Evolutionary conservation across 2,888 invertebrate species (phyloP).

Genomic region (Hyposoter didymator): DNA sequence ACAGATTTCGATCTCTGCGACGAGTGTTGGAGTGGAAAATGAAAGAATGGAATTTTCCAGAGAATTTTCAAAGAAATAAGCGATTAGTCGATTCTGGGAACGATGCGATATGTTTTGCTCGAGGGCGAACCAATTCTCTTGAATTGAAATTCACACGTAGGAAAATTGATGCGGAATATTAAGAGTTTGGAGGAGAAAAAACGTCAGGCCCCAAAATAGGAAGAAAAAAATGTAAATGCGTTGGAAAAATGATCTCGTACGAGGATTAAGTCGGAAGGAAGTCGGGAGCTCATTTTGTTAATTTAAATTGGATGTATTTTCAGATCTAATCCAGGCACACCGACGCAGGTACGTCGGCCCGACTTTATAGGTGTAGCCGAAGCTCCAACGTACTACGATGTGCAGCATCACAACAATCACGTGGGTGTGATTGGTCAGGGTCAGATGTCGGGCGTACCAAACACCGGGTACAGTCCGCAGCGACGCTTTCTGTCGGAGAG

Average conservation of each 20-base stretch:
- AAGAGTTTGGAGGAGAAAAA: background rate
- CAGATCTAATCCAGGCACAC: slow-evolving; percentile 97
- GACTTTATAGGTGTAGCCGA: slow-evolving; percentile 92
- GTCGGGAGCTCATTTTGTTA: background rate
- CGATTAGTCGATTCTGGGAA: too few relatives aligned
- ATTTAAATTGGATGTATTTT: slow-evolving; percentile 65
- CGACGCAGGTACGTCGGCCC: slow-evolving; percentile 94
- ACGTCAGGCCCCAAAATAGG: background rate
- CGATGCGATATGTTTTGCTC: background rate
- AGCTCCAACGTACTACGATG: slow-evolving; percentile 82
- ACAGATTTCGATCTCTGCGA: background rate
- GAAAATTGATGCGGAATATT: background rate
- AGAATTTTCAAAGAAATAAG: background rate
- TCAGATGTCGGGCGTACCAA: slow-evolving; percentile 75
- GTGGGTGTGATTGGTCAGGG: slow-evolving; percentile 62
- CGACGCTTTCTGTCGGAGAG: slow-evolving; percentile 91
- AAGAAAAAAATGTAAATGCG: slow-evolving; percentile 10
- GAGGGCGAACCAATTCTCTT: background rate
- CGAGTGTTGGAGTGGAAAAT: background rate
- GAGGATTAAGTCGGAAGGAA: background rate
- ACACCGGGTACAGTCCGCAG: slow-evolving; percentile 82
- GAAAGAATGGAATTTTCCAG: background rate
- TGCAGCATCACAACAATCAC: slow-evolving; percentile 76
- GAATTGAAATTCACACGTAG: slow-evolving; percentile 5
- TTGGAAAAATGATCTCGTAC: slow-evolving; percentile 1